Evolutionary conservation across 2,113 vertebrate genomes (phyloP).

Genomic region (Dunckerocampus dactyliophorus): DNA sequence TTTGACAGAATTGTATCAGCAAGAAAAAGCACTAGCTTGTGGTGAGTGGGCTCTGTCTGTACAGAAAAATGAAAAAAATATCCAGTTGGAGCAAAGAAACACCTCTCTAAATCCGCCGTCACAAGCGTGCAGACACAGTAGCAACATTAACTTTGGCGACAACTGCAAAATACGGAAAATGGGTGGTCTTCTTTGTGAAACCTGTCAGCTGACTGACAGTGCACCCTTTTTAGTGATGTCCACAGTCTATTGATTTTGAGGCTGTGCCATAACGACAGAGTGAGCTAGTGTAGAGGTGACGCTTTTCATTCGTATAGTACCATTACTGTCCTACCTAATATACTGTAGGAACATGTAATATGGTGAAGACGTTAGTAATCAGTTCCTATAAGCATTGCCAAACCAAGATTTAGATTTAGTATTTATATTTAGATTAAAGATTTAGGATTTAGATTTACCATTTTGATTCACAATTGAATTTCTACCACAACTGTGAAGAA

Average conservation of each 20-base stretch:
- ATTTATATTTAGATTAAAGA: too few relatives aligned
- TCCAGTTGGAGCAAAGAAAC: background rate
- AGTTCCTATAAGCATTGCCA: too few relatives aligned
- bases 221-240: conserved; percentile 72
- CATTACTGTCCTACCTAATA: too few relatives aligned
- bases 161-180: conserved; percentile 32
- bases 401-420: too few relatives aligned
- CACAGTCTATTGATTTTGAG: conserved; percentile 56
- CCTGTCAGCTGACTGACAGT: conserved; percentile 25
- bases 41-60: too few relatives aligned
- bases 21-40: too few relatives aligned
- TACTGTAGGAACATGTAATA: too few relatives aligned
- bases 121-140: conserved; percentile 10
- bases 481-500: too few relatives aligned
- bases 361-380: too few relatives aligned
- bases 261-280: conserved; percentile 19
- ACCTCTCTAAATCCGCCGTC: conserved; percentile 5
- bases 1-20: background rate
- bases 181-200: conserved; percentile 31
- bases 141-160: conserved; percentile 17
- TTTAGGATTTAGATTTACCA: too few relatives aligned
- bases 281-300: conserved; percentile 5
- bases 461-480: too few relatives aligned
- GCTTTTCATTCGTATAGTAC: conserved; percentile 42
- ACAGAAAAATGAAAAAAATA: conserved; percentile 14